Evolutionary conservation across 2,888 invertebrate species (phyloP).

Genomic region (Orgyia antiqua): DNA sequence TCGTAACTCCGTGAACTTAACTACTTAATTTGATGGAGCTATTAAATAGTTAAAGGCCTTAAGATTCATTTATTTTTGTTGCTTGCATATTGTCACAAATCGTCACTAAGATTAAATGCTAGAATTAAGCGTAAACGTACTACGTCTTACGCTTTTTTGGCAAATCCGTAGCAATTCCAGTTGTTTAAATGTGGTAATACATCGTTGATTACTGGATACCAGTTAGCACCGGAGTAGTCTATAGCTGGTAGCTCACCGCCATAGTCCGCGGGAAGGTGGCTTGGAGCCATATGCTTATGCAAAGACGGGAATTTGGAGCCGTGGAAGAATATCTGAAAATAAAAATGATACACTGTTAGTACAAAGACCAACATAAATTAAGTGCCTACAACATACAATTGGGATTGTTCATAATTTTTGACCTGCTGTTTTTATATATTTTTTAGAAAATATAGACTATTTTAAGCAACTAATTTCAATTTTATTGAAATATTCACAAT

Average conservation of each 20-base stretch:
- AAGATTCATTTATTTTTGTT: too few relatives aligned
- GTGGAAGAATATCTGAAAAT: conserved; percentile 88
- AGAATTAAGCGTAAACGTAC: conserved; percentile 7
- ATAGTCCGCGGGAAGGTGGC: conserved; percentile 86
- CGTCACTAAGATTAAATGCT: conserved; percentile 8
- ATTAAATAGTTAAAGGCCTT: too few relatives aligned
- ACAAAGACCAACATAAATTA: neutral
- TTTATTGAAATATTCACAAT: too few relatives aligned
- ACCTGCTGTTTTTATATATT: too few relatives aligned
- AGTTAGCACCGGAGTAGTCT: conserved; percentile 86
- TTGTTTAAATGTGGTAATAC: conserved; percentile 81
- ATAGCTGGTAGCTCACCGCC: conserved; percentile 86
- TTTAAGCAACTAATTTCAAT: too few relatives aligned
- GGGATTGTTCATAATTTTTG: too few relatives aligned
- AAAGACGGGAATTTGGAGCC: conserved; percentile 87
- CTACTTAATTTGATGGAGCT: too few relatives aligned
- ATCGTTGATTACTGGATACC: conserved; percentile 84
- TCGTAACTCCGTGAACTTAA: too few relatives aligned
- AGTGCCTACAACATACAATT: too few relatives aligned
- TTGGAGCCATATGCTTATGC: conserved; percentile 83
- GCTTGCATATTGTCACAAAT: conserved; percentile 13
- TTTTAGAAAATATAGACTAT: too few relatives aligned
- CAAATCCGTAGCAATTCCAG: conserved; percentile 83
- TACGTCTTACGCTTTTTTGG: conserved; percentile 72
- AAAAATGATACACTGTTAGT: neutral